Evolutionary conservation across 2,797 vertebrate genomes (phyloP).

Genomic region (Tenualosa thibaudeaui): DNA sequence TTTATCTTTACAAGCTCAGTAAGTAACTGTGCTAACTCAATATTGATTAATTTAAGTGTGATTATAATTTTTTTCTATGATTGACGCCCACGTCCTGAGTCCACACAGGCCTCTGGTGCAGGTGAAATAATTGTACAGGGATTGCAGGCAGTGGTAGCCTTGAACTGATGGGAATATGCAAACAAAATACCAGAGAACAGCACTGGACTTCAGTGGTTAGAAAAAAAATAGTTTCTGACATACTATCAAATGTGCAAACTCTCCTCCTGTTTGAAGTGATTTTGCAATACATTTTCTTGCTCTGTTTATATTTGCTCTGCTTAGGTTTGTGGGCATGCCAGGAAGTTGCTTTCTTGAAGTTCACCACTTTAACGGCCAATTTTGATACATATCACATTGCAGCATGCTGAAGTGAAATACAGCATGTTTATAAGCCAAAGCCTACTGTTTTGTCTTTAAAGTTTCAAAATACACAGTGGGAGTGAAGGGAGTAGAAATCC

Average conservation of each 20-base stretch:
- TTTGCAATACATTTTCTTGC: not conserved
- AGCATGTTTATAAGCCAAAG: no score
- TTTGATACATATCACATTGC: no score
- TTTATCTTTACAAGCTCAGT: no score
- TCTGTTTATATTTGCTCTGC: not conserved
- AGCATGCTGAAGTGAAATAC: no score
- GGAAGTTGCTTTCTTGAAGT: not conserved
- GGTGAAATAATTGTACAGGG: not conserved
- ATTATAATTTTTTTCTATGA: no score
- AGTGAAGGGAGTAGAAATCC: not conserved
- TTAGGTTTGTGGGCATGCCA: not conserved
- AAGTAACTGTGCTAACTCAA: no score
- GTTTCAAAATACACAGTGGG: not conserved
- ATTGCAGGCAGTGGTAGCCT: not conserved
- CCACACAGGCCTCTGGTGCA: not conserved
- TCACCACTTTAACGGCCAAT: no score
- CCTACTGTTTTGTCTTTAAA: no score
- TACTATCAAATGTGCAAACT: not conserved
- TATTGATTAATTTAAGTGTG: no score
- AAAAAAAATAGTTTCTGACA: not conserved
- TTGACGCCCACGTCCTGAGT: no score
- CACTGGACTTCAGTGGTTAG: not conserved
- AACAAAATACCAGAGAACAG: not conserved
- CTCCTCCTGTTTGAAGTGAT: not conserved
- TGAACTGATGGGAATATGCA: not conserved